Evolutionary conservation across 2,888 invertebrate genomes (phyloP).

Genomic region (Meganola albula): DNA sequence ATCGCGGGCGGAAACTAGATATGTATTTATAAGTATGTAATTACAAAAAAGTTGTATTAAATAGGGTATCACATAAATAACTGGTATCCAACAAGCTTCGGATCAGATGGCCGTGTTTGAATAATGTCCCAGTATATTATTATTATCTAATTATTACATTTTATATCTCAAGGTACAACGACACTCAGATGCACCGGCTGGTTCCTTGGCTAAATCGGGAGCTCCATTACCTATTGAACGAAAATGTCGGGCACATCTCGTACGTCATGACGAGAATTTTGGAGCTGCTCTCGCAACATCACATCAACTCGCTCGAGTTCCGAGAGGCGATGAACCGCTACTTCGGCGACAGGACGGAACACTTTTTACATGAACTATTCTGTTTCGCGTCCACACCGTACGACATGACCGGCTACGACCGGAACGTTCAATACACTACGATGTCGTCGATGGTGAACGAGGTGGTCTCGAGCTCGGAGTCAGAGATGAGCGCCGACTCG

Average conservation of each 20-base stretch:
- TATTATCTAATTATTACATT: constrained; percentile 5
- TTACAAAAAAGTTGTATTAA: too few relatives aligned
- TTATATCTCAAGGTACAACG: constrained; percentile 81
- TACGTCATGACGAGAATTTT: constrained; percentile 83
- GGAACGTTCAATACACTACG: constrained; percentile 81
- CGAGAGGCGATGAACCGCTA: constrained; percentile 82
- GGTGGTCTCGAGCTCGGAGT: constrained; percentile 57
- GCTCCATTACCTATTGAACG: constrained; percentile 84
- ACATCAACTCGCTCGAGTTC: constrained; percentile 84
- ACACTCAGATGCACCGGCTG: constrained; percentile 87
- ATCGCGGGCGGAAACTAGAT: background rate
- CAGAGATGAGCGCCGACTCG: constrained; percentile 31
- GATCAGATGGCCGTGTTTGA: too few relatives aligned
- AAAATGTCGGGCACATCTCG: constrained; percentile 80
- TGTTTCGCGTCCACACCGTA: constrained; percentile 92
- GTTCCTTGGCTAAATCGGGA: constrained; percentile 94
- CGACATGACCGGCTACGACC: constrained; percentile 89
- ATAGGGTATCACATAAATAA: too few relatives aligned
- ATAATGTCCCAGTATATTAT: too few relatives aligned
- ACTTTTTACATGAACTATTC: constrained; percentile 93
- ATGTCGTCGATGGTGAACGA: constrained; percentile 77
- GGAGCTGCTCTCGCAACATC: constrained; percentile 81
- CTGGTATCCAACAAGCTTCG: too few relatives aligned
- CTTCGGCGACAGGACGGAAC: constrained; percentile 84
- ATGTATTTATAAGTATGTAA: too few relatives aligned